A percentile compares a stretch with the other conserved stretches of the same genome.
Evolutionary conservation across 2,113 vertebrate genomes (phyloP).

Genomic region (Columba janthina): DNA sequence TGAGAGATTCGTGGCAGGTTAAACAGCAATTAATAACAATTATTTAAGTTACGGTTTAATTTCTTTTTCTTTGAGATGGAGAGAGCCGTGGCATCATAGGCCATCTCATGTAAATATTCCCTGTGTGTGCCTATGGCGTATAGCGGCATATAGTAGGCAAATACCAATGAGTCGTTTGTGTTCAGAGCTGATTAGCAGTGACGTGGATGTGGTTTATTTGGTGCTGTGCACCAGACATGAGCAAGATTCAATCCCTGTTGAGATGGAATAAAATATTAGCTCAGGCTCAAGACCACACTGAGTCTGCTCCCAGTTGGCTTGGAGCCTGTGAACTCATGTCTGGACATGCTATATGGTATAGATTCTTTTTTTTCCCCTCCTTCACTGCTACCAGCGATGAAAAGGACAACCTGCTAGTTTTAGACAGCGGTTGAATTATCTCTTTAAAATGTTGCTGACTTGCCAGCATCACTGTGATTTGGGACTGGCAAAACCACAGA

Average conservation of each 20-base stretch:
- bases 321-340: not conserved
- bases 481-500: not conserved
- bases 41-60: not conserved
- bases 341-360: not conserved
- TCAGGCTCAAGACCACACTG: not conserved
- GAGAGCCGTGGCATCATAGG: not conserved
- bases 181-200: not conserved
- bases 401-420: not conserved
- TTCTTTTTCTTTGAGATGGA: not conserved
- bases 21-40: not conserved
- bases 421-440: not conserved
- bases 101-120: fast-evolving
- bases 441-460: not conserved
- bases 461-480: not conserved
- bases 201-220: not conserved
- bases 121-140: fast-evolving
- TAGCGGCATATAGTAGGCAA: not conserved
- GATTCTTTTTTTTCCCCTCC: not conserved
- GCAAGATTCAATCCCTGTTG: not conserved
- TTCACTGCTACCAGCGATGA: not conserved
- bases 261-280: not conserved
- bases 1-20: not conserved
- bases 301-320: constrained; percentile 20
- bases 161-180: fast-evolving
- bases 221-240: not conserved